Percentiles rank a stretch among this genome's conserved stretches.
phyloP scores from a whole-genome alignment of 2,797 vertebrate species.

The Acanthornis magna region DNA sequence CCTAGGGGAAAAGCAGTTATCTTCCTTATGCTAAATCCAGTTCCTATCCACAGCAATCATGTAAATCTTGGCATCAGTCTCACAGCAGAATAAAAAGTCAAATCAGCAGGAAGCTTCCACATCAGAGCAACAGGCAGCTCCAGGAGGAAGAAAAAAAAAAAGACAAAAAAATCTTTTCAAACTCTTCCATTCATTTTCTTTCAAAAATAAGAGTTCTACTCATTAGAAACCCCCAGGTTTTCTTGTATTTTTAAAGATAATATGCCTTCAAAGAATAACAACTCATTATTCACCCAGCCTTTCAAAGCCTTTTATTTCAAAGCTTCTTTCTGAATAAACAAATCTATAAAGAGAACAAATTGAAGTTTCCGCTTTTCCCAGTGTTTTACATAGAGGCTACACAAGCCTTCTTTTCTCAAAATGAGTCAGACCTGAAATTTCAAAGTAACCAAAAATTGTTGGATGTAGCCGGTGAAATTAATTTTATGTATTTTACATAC shows the following conservation, averaged over 20 bases:
- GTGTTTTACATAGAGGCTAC: not conserved
- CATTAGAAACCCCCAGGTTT: conserved; percentile 62
- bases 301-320: conserved; percentile 57
- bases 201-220: conserved; percentile 65
- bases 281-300: conserved; percentile 44
- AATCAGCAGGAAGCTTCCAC: conserved; percentile 64
- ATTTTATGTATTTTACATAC: not conserved
- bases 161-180: conserved; percentile 20
- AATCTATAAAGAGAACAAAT: conserved; percentile 36
- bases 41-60: conserved; percentile 55
- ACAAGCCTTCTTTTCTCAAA: conserved; percentile 1
- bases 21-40: conserved; percentile 69
- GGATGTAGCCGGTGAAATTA: not conserved
- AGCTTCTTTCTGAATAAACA: conserved; percentile 52
- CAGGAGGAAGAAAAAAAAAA: not conserved
- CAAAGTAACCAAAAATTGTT: not conserved
- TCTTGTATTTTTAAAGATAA: conserved; percentile 63
- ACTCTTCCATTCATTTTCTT: conserved; percentile 62
- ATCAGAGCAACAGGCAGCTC: conserved; percentile 67
- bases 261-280: conserved; percentile 57
- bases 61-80: conserved; percentile 70
- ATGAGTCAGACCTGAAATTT: conserved; percentile 30
- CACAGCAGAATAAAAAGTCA: conserved; percentile 55
- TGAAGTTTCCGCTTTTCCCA: not conserved
- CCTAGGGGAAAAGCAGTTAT: conserved; percentile 65